Base-by-base conservation (phyloP, 1,140 invertebrate species). In the Coelopa frigida region DNA sequence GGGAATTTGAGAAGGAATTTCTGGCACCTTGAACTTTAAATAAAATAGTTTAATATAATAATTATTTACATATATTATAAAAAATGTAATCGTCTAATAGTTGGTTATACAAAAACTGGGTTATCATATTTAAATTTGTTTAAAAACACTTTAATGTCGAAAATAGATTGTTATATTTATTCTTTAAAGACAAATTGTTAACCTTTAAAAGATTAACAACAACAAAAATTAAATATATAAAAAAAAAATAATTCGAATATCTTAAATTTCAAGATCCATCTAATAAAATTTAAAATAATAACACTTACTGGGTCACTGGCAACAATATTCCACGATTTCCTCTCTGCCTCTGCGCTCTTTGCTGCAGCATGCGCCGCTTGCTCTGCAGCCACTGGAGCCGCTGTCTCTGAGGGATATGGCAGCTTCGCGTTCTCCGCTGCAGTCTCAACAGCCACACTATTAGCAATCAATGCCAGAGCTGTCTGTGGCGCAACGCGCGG, bases 381-480 rank as follows among this genome's bases (percentile, higher is more conserved):
- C 36, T 52, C 50, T 18, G 33, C 50, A 56, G 58, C 23, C 50
- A 55, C 40, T 38, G 44, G 18, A n/a, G 60, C 50, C 20, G 54
- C 60, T 39, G 65, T 68, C 46, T 68, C 65, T 32, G 49, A 38
- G 15, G 74, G 72, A 29, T 56, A 44, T 8, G 71, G 62, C 39
- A 75, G 48, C 53, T 70, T 70, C 37, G 64, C 62, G 39, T 74
- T 75, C 52, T 69, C 66, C 53, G 74, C 74, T 55, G 70, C 73
- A 2, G 70, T 72, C 24, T 67, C 72, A 8, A 53, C 55, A 6
- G 77, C 75, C 35, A 75, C 72, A 57, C 75, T 75, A 67, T 90
- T 89, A n/a, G 89, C 89, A 54, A 91, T 78, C 18, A 81, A 81
- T 53, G 86, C 87, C 59, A 89, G 89, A 14, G 83, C 81, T 4